Conservation (phyloP, 2,797 vertebrate genomes). For the Iguana delicatissima region DNA sequence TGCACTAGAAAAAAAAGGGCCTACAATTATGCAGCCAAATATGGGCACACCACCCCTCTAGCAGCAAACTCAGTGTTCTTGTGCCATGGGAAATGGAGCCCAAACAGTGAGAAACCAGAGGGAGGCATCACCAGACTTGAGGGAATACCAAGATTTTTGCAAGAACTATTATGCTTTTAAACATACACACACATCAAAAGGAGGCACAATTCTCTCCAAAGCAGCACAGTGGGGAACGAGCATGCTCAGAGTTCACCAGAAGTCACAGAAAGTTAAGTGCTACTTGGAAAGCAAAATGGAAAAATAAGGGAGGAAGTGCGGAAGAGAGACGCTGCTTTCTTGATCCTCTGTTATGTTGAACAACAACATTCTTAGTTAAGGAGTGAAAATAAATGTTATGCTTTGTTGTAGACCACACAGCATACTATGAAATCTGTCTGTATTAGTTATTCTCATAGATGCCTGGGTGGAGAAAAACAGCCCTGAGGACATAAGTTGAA, state of each 20-base stretch:
- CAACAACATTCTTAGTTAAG: too few relatives aligned
- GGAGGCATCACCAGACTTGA: too few relatives aligned
- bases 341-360: too few relatives aligned
- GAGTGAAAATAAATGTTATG: not conserved
- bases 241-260: not conserved
- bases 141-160: not conserved
- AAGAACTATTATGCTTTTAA: not conserved
- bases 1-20: too few relatives aligned
- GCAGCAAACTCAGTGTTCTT: not conserved
- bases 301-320: too few relatives aligned
- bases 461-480: not conserved
- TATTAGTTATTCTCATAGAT: not conserved
- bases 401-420: not conserved
- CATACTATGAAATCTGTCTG: not conserved
- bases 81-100: not conserved
- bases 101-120: not conserved
- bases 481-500: too few relatives aligned
- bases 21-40: not conserved
- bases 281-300: not conserved
- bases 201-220: not conserved
- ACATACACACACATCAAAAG: not conserved
- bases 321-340: not conserved
- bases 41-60: not conserved
- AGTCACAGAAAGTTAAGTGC: not conserved
- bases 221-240: not conserved